Evolutionary conservation across 2,888 invertebrate genomes (phyloP).

Genomic region (Eupithecia centaureata): DNA sequence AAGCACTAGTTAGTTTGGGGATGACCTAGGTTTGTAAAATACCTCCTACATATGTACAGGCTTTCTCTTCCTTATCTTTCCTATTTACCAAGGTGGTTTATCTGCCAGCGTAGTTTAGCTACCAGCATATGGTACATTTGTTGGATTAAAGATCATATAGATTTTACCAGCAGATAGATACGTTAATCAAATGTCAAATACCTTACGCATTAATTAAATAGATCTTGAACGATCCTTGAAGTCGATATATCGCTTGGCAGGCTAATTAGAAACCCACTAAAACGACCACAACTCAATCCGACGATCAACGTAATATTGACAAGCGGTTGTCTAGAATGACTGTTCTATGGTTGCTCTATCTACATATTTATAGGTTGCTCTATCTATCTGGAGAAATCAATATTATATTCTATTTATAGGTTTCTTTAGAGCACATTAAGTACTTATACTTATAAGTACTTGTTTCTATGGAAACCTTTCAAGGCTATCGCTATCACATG

Average conservation of each 20-base stretch:
- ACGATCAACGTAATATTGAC: not conserved
- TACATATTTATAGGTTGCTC: not conserved
- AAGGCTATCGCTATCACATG: too few relatives aligned
- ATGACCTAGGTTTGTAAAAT: not conserved
- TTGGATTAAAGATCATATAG: not conserved
- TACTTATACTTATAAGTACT: too few relatives aligned
- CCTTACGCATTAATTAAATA: not conserved
- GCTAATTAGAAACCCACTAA: conserved; percentile 5
- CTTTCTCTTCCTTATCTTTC: not conserved
- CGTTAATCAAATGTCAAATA: not conserved
- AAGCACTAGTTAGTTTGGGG: not conserved
- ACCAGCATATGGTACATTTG: not conserved
- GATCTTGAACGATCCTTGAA: conserved; percentile 6
- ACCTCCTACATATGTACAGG: not conserved
- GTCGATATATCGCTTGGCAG: conserved; percentile 13
- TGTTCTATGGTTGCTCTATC: not conserved
- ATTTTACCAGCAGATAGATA: not conserved
- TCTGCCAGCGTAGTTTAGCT: too few relatives aligned
- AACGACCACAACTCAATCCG: not conserved
- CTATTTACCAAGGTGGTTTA: not conserved
- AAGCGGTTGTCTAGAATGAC: not conserved
- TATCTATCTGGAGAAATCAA: too few relatives aligned
- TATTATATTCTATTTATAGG: too few relatives aligned
- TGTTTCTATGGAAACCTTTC: too few relatives aligned
- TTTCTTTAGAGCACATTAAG: too few relatives aligned